Conservation (phyloP, 2,888 invertebrate species). For the Nomada fucata region DNA sequence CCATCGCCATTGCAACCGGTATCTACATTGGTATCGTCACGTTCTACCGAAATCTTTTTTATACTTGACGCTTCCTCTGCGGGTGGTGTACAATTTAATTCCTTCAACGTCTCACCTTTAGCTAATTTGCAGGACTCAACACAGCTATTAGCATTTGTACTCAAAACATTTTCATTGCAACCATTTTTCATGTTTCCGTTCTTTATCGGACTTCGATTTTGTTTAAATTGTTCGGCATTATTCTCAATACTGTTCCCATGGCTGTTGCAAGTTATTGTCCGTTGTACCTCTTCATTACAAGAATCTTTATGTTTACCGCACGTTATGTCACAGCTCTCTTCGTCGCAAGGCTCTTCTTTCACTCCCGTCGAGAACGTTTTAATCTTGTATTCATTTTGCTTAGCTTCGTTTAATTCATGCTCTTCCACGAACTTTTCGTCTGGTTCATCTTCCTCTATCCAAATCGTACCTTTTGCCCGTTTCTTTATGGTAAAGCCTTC, state of each 20-base stretch:
- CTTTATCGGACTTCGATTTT: conserved; percentile 27
- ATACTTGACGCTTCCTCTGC: conserved; percentile 21
- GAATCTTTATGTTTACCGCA: conserved; percentile 46
- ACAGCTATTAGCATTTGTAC: conserved; percentile 41
- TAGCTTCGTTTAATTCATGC: conserved; percentile 58
- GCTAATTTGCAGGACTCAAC: conserved; percentile 34
- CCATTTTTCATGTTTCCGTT: conserved; percentile 40
- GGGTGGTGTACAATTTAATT: conserved; percentile 35
- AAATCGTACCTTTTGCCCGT: conserved; percentile 82
- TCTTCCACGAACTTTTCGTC: conserved; percentile 72
- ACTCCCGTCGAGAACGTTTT: conserved; percentile 47
- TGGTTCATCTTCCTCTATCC: conserved; percentile 81
- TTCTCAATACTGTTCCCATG: conserved; percentile 41
- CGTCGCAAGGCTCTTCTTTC: conserved; percentile 27
- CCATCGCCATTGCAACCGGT: conserved; percentile 61
- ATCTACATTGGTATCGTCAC: conserved; percentile 18
- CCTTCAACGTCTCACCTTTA: conserved; percentile 39
- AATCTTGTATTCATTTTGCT: conserved; percentile 55
- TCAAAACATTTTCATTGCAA: conserved; percentile 38
- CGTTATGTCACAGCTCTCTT: conserved; percentile 16
- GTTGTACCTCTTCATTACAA: conserved; percentile 32
- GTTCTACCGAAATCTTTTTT: conserved; percentile 31
- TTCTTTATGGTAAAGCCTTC: conserved; percentile 82
- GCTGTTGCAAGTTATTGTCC: conserved; percentile 32
- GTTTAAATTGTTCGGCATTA: conserved; percentile 19